Evolutionary conservation across 2,888 invertebrate genomes (phyloP), one percentile per base, ranked within the genome.

Genomic region (Cinara cedri): DNA sequence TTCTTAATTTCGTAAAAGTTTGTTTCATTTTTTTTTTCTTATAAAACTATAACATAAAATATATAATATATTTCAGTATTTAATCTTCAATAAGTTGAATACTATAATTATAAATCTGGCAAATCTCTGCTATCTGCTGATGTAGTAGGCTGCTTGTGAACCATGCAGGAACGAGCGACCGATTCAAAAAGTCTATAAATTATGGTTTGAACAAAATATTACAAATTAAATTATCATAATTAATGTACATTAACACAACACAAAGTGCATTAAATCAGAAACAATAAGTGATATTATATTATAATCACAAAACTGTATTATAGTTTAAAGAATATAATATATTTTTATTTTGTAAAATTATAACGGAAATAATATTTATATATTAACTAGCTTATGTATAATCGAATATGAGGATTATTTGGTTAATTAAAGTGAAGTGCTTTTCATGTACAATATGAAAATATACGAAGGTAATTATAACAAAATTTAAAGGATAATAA

Each of bases 111-210:
- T 78, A 78, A 51, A 49, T 78, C 70, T 1, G 78, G 49, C 60
- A 70, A 60, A 57, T 78, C 78, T 21, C 60, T 49, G 3, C 34
- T 24, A 70, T 78, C 78, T 21, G 70, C 14, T 10, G 60, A 16
- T 19, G 66, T 60, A 13, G 60, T 78, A 8, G 78, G 70, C 49
- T 92, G 90, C 86, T 94, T 94, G 85, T 93, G 93, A 57, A 92
- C 92, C 90, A 96, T 95, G 87, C 97, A 98, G 0, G 97, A 97
- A 82, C 96, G 90, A 26, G 98, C 98, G 82, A 98, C 97, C 1
- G 96, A 97, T 85, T 97, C 97, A 86, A 97, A 97, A 85, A 98
- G 89, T 85, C 96, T 96, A 86, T 65, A 87, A 87, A 82, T 19
- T 46, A 13, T 57, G 62, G 26, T 42, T 63, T 49, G 74, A 54